Evolutionary conservation across 2,113 vertebrate genomes (phyloP), one percentile per base, ranked within the genome.

Genomic region (Clupea harengus): DNA sequence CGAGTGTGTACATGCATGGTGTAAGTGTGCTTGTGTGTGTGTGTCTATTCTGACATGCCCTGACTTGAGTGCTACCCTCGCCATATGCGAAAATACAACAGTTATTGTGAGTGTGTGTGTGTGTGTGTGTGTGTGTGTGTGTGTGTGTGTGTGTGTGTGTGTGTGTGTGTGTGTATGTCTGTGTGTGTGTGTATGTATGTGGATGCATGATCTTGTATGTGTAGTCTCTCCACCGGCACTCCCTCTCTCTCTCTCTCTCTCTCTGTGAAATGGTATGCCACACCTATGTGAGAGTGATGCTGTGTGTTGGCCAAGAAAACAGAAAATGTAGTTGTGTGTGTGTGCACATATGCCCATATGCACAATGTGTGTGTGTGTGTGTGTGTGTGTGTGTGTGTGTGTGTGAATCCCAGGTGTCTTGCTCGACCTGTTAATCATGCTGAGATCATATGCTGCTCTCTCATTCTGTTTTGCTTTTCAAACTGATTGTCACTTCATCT

Each of bases 381-480:
- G 54, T 67, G 64, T 67, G 8, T n/a, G 64, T 28, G 64, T 1
- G 2, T 28, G 7, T 7, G 7, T n/a, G n/a, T n/a, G n/a, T n/a
- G n/a, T n/a, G n/a, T n/a, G 11, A 82, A 60, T 84, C 85, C 89
- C 57, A 72, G 83, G 78, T 57, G 85, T 85, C 85, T 88, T 85
- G 81, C 83, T 75, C 57, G 28, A 82, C 83, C 83, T 88, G 83
- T 80, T 57, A 39, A 80, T 81, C 20, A 25, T 64, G 45, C 81
- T 85, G 54, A 50, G 52, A 85, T 85, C 83, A 81, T 83, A 83
- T 47, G 49, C 83, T 47, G 25, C 49, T 28, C 25, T 46, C 83
- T 47, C 75, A 49, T 83, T 64, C 83, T 50, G 52, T 81, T 82
- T 83, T 80, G 60, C 78, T 87, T 20, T 64, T 50, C 78, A 46